Conservation (phyloP, 2,797 vertebrate genomes). For the Cottoperca gobio region DNA sequence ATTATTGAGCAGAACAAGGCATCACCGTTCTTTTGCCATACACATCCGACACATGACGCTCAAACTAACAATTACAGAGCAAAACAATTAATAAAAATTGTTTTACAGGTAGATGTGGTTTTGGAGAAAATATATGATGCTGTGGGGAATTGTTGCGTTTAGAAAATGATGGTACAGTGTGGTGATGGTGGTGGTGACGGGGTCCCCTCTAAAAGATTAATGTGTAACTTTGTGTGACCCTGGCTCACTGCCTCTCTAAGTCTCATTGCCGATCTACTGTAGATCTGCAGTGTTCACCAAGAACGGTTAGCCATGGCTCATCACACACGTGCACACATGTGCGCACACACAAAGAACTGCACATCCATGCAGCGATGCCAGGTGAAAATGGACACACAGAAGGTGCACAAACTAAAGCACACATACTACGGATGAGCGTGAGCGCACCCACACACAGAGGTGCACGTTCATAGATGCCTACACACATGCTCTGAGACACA, state of each 20-base stretch:
- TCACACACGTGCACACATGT: conserved; percentile 50
- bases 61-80: not conserved
- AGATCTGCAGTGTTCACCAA: conserved; percentile 60
- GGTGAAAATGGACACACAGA: conserved; percentile 4
- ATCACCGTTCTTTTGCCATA: not conserved
- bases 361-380: conserved; percentile 24
- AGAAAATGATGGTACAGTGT: conserved; percentile 24
- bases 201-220: conserved; percentile 74
- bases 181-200: conserved; percentile 23
- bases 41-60: not conserved
- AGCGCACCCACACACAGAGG: not conserved
- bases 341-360: conserved; percentile 30
- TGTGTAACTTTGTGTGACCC: conserved; percentile 80
- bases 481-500: conserved; percentile 2
- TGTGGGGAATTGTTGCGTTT: not conserved
- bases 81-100: not conserved
- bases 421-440: not conserved
- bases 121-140: not conserved
- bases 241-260: conserved; percentile 66
- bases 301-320: conserved; percentile 72
- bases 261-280: conserved; percentile 59
- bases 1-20: conserved; percentile 62
- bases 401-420: not conserved
- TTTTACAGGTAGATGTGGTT: not conserved
- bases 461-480: conserved; percentile 6